Percentiles rank a stretch among this genome's conserved stretches.
phyloP scores from a whole-genome alignment of 2,113 vertebrate genomes.

The Etheostoma spectabile region DNA sequence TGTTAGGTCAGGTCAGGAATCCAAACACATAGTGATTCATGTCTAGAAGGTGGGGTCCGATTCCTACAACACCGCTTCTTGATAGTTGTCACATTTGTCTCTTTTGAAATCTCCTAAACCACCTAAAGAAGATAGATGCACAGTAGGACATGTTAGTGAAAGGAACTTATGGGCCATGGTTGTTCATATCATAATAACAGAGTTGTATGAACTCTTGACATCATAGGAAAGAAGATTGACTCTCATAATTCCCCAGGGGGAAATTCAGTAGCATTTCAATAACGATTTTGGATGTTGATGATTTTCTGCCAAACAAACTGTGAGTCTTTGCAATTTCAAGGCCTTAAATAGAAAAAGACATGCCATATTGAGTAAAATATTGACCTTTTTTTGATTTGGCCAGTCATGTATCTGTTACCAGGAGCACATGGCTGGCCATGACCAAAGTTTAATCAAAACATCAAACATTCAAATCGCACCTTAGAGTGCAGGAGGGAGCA shows the following conservation, averaged over 20 bases:
- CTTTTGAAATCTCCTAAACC: conserved; percentile 13
- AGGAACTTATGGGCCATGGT: background rate
- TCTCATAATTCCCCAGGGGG: background rate
- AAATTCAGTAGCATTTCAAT: background rate
- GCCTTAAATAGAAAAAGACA: background rate
- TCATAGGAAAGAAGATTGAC: too few species aligned
- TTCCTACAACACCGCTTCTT: background rate
- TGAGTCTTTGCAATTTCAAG: background rate
- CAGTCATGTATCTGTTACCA: background rate
- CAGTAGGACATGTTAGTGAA: background rate
- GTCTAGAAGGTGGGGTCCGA: conserved; percentile 31
- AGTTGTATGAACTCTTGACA: background rate
- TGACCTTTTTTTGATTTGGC: background rate
- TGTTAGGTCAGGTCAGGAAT: conserved; percentile 63
- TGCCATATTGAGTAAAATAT: background rate
- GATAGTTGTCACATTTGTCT: conserved; percentile 53
- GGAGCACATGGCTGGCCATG: background rate
- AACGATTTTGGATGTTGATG: background rate
- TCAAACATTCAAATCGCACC: conserved; percentile 24
- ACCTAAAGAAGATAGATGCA: conserved; percentile 36
- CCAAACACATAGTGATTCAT: conserved; percentile 64
- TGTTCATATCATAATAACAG: background rate
- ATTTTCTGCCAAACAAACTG: background rate
- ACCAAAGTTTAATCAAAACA: conserved; percentile 20
- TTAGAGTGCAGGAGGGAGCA: conserved; percentile 1